Evolutionary conservation across 2,113 vertebrate species (phyloP).

Genomic region (Erythrolamprus reginae): DNA sequence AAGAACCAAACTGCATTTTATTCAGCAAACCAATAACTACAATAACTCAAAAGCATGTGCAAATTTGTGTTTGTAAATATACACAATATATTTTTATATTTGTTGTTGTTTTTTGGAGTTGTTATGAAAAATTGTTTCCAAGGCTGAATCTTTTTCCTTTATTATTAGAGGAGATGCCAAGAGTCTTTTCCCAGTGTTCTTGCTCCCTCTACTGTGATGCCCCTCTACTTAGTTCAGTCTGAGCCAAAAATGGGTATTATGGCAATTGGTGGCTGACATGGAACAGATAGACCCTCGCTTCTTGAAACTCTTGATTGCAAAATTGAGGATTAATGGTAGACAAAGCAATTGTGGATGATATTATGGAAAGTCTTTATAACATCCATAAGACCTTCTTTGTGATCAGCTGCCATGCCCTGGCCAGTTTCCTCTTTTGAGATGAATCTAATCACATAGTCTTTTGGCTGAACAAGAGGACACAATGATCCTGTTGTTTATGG

Average conservation of each 20-base stretch:
- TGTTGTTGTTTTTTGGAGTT: no score
- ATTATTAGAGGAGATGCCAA: background rate
- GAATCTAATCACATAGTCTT: conserved; percentile 73
- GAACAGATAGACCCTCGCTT: conserved; percentile 62
- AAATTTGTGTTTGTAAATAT: background rate
- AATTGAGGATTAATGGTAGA: conserved; percentile 79
- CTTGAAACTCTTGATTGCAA: conserved; percentile 77
- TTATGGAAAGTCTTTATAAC: conserved; percentile 76
- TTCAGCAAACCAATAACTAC: background rate
- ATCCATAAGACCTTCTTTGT: conserved; percentile 80
- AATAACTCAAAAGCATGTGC: background rate
- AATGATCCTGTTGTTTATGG: conserved; percentile 76
- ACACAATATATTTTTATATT: background rate
- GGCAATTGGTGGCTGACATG: conserved; percentile 72
- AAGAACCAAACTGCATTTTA: background rate
- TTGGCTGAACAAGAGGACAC: conserved; percentile 77
- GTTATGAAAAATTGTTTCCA: background rate
- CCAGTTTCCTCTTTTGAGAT: conserved; percentile 73
- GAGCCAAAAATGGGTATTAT: conserved; percentile 76
- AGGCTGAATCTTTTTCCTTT: background rate
- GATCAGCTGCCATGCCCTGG: conserved; percentile 74
- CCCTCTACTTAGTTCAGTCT: conserved; percentile 36
- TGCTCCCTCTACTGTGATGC: background rate
- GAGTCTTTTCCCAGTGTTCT: background rate
- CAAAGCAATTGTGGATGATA: conserved; percentile 77